Conservation (phyloP, 2,797 vertebrate genomes). For the Labroides dimidiatus region DNA sequence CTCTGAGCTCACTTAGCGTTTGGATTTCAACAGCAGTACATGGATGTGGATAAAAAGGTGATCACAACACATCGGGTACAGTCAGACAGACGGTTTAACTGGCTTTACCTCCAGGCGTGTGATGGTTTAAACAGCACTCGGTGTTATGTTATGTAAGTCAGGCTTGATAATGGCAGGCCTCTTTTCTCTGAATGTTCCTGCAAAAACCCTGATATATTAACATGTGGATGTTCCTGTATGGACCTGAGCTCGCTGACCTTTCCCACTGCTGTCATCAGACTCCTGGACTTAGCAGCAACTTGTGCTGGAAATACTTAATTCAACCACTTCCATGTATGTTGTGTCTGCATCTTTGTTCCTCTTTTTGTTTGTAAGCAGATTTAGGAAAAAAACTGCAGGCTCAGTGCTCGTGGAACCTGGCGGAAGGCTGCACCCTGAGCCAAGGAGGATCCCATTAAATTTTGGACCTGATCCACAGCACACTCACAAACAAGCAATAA, state of each 20-base stretch:
- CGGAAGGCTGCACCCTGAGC: constrained; percentile 1
- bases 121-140: not conserved
- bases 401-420: not conserved
- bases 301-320: not conserved
- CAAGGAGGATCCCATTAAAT: constrained; percentile 8
- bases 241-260: not conserved
- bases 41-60: not conserved
- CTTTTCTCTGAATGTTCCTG: not conserved
- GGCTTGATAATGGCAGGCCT: too few relatives aligned
- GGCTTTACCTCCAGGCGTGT: not conserved
- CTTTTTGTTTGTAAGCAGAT: not conserved
- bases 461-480: not conserved
- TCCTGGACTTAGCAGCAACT: not conserved
- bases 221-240: not conserved
- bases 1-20: not conserved
- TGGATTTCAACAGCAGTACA: not conserved
- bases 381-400: not conserved
- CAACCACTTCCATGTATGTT: not conserved
- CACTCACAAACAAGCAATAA: constrained; percentile 6
- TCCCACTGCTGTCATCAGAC: not conserved
- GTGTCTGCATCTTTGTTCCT: not conserved
- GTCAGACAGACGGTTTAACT: not conserved
- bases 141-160: too few relatives aligned
- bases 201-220: not conserved
- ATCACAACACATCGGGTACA: not conserved